phyloP scores from a whole-genome alignment of 2,888 invertebrate species.

The Erebia epiphron region DNA sequence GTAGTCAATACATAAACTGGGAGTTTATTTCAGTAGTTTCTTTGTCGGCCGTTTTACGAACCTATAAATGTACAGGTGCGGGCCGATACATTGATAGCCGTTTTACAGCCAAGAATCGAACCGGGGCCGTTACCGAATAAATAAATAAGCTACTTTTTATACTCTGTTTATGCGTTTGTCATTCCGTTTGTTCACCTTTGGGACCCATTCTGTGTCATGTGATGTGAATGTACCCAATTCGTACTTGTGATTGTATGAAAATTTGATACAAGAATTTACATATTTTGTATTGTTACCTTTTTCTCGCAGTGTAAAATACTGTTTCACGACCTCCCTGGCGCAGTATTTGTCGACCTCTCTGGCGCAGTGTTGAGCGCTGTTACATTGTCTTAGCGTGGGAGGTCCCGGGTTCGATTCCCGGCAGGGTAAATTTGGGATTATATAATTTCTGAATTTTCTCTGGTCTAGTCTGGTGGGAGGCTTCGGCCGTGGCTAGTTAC shows the following conservation, averaged over 20 bases:
- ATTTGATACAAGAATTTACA: background rate
- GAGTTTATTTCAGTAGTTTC: conserved; percentile 27
- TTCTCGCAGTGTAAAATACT: background rate
- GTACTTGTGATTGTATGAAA: background rate
- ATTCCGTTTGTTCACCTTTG: conserved; percentile 19
- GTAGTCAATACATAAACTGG: conserved; percentile 19
- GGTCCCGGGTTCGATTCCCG: no score
- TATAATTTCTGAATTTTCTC: no score
- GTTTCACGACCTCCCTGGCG: background rate
- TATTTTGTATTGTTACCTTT: background rate
- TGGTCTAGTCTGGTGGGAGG: no score
- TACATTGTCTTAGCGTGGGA: no score
- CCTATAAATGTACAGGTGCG: conserved; percentile 47
- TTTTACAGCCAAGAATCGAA: conserved; percentile 54
- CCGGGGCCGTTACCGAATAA: conserved; percentile 42
- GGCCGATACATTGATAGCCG: conserved; percentile 46
- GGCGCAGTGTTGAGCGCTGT: no score
- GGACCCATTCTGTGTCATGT: background rate
- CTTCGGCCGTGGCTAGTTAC: no score
- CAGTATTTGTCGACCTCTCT: no score
- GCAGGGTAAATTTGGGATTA: no score
- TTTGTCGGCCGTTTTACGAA: conserved; percentile 31
- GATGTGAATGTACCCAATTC: background rate
- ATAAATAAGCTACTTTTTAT: conserved; percentile 44
- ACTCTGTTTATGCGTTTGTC: conserved; percentile 19